phyloP scores from a whole-genome alignment of 2,113 vertebrate genomes.

The Cercopithecus mona region DNA sequence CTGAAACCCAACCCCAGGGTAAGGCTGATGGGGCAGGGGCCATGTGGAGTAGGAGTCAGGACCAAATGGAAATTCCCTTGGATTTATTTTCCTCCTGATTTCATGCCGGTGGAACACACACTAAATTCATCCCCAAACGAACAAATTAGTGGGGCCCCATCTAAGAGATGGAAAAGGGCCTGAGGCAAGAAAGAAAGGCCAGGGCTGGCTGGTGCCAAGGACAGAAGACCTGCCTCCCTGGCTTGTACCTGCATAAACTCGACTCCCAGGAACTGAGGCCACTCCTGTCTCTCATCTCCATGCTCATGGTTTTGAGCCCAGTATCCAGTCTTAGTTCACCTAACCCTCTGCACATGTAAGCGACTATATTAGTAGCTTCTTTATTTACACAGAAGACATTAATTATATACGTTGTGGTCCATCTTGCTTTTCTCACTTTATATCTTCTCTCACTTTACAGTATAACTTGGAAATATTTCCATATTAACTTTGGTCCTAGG shows the following conservation, averaged over 20 bases:
- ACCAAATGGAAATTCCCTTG: conserved; percentile 72
- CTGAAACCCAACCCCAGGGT: conserved; percentile 71
- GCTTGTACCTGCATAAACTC: not conserved
- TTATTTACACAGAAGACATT: not conserved
- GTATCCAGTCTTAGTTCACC: not conserved
- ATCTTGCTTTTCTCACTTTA: not conserved
- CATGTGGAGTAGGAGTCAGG: conserved; percentile 66
- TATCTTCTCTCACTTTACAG: not conserved
- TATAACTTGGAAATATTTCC: not conserved
- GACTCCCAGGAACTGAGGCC: not conserved
- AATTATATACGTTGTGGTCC: not conserved
- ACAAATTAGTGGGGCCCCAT: conserved; percentile 70
- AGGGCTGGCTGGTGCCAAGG: not conserved
- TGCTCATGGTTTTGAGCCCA: no score
- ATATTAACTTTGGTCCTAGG: not conserved
- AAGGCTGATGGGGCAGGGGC: conserved; percentile 45
- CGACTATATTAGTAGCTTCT: not conserved
- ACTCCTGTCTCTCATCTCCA: not conserved
- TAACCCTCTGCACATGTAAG: not conserved
- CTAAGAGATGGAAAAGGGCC: conserved; percentile 31
- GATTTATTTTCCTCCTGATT: conserved; percentile 81
- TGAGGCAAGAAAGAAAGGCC: conserved; percentile 23
- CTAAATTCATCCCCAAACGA: conserved; percentile 80
- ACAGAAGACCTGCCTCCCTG: not conserved
- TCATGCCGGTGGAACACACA: conserved; percentile 77